A percentile compares a stretch with the other conserved stretches of the same genome.
Evolutionary conservation across 2,888 invertebrate species (phyloP).

Genomic region (Mythimna lalbum): DNA sequence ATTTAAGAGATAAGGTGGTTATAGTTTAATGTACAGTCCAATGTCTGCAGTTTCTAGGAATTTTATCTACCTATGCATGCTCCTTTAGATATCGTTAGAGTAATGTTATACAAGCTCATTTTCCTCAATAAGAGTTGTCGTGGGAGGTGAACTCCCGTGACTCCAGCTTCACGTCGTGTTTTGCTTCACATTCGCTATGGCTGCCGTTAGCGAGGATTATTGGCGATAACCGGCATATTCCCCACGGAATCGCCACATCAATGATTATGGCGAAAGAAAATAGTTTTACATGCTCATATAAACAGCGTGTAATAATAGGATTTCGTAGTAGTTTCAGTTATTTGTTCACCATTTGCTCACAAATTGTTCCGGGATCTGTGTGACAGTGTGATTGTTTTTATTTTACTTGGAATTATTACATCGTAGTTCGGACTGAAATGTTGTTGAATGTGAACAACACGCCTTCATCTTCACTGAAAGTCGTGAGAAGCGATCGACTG

Average conservation of each 20-base stretch:
- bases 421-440: no score
- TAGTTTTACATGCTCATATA: conserved; percentile 23
- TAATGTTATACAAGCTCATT: conserved; percentile 1
- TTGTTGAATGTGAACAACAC: no score
- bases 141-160: background rate
- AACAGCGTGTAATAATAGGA: background rate
- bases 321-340: background rate
- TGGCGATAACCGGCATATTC: conserved; percentile 22
- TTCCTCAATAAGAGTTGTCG: conserved; percentile 6
- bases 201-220: conserved; percentile 16
- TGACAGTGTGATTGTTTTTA: conserved; percentile 6
- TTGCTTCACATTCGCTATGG: conserved; percentile 2
- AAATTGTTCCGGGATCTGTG: conserved; percentile 8
- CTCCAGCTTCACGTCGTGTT: background rate
- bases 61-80: background rate
- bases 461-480: background rate
- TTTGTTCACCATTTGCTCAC: conserved; percentile 2
- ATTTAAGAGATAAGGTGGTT: background rate
- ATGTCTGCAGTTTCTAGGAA: background rate
- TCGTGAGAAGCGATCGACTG: conserved; percentile 26
- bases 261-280: background rate
- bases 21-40: no score
- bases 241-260: background rate
- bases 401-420: no score
- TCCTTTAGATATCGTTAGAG: background rate